Evolutionary conservation across 2,888 invertebrate genomes (phyloP), one percentile per base, ranked within the genome.

Genomic region (Formica aserva): DNA sequence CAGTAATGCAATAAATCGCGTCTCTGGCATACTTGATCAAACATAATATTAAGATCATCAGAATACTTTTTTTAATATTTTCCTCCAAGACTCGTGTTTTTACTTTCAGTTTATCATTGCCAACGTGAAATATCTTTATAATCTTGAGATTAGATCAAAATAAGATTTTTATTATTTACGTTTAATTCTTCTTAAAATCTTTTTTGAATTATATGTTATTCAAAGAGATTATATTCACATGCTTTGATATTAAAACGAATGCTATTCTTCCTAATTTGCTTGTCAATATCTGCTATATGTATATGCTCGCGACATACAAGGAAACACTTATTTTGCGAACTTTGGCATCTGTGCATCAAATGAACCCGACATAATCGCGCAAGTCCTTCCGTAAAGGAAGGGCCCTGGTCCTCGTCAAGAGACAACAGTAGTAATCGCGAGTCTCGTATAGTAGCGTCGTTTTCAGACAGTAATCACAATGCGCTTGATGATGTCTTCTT

Each of bases 401-500:
- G 85, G 83, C 87, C 75, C 86, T 91, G 91, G 91, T 91, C 91
- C 91, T 88, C 89, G 87, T 86, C 89, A 85, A 89, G 83, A 87
- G 88, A 88, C 86, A 74, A 85, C 78, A 76, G 82, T 78, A 75
- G 55, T 85, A 76, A 78, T 67, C 62, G 67, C 81, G 62, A 72
- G 35, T 78, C 63, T 75, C 65, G 57, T 52, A 72, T 72, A 72
- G 55, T 80, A 62, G 29, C 75, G 76, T 75, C 75, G 22, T 41
- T 86, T 85, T 86, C 86, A 86, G 86, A 87, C 88, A 84, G 85
- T 91, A 87, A 93, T 92, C 92, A 92, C 91, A 91, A 92, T 93
- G 90, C 91, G 92, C 92, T 92, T 91, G 90, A 92, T 89, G 89
- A 92, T 90, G 90, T 90, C 88, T 91, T 91, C 82, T 74, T 69